A percentile compares a stretch with the other conserved stretches of the same genome.
Conservation (phyloP, 37 sponge, comb jelly and placozoan genomes). For the Beroe forskalii region DNA sequence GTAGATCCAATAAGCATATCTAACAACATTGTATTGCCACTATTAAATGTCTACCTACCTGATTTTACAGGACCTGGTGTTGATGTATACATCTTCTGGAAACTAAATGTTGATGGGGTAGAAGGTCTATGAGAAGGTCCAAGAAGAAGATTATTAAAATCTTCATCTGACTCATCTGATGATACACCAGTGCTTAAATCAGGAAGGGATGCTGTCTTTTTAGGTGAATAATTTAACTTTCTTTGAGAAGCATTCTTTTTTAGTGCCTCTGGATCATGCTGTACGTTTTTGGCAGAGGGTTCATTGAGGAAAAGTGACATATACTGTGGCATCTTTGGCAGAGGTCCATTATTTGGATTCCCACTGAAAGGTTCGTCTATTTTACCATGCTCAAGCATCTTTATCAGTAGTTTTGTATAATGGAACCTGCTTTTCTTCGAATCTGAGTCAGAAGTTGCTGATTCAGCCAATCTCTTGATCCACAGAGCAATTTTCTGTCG, state of each 20-base stretch:
- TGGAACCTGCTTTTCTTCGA: not conserved
- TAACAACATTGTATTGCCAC: no score
- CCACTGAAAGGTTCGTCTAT: slow-evolving; percentile 1
- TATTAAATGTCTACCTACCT: no score
- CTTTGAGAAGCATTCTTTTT: not conserved
- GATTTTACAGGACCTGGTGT: slow-evolving; percentile 3
- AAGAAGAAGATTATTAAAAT: not conserved
- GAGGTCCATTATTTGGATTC: not conserved
- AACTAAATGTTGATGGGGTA: not conserved
- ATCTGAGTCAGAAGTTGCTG: no score
- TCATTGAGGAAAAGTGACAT: not conserved
- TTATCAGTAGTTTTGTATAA: not conserved
- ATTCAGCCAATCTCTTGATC: not conserved
- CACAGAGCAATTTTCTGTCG: not conserved
- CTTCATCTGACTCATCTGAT: slow-evolving; percentile 10
- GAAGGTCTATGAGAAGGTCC: not conserved
- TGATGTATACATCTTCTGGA: not conserved
- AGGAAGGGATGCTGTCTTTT: slow-evolving; percentile 25
- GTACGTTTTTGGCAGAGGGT: not conserved
- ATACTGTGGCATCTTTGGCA: not conserved
- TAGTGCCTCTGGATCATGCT: not conserved
- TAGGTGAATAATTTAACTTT: not conserved
- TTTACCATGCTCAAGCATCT: not conserved
- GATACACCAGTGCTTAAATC: not conserved
- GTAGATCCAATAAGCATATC: no score